Conservation (phyloP, 2,888 invertebrate genomes). For the Eupithecia insigniata region DNA sequence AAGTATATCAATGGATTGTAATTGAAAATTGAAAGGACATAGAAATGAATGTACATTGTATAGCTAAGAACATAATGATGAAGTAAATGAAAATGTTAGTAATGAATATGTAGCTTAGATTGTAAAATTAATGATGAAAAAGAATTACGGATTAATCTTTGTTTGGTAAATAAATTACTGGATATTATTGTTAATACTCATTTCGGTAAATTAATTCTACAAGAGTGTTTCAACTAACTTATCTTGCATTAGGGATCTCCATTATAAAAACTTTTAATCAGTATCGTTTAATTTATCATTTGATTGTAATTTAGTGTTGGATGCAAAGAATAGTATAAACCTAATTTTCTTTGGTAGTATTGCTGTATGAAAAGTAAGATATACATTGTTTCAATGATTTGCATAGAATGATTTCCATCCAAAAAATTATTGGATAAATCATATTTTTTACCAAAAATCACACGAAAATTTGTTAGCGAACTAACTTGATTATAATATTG, state of each 20-base stretch:
- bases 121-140: background rate
- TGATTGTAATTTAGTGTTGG: too few relatives aligned
- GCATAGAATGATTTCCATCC: too few relatives aligned
- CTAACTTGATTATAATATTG: background rate
- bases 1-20: conserved; percentile 30
- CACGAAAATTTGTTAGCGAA: background rate
- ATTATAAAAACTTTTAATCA: too few relatives aligned
- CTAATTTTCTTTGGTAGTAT: background rate
- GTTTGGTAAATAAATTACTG: background rate
- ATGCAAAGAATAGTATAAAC: background rate
- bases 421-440: too few relatives aligned
- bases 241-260: background rate
- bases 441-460: too few relatives aligned
- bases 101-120: background rate
- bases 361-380: background rate
- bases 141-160: background rate
- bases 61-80: conserved; percentile 5
- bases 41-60: conserved; percentile 17
- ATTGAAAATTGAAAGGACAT: conserved; percentile 26
- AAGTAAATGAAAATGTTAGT: background rate
- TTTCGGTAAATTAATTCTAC: background rate
- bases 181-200: background rate
- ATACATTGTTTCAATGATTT: background rate
- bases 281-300: too few relatives aligned
- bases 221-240: background rate